Percentiles rank a stretch among this genome's conserved stretches.
phyloP scores from a whole-genome alignment of 2,888 invertebrate species.

The Lepetodrilus schrolli region DNA sequence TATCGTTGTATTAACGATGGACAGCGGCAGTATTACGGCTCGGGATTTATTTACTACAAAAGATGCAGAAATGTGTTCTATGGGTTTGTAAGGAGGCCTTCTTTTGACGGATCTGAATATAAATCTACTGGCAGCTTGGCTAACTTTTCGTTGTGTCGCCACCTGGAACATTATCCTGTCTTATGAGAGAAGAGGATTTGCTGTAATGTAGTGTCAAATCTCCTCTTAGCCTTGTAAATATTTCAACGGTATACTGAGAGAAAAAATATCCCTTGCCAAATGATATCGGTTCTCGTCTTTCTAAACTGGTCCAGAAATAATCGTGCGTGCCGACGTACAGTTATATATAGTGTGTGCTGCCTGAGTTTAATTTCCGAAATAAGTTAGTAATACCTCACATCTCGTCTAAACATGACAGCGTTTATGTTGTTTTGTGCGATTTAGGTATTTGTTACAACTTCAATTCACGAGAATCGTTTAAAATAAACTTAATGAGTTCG shows the following conservation, averaged over 20 bases:
- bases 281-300: not conserved
- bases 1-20: not conserved
- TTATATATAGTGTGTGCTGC: not conserved
- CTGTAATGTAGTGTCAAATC: slow-evolving; percentile 3
- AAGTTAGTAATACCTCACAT: not conserved
- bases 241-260: not conserved
- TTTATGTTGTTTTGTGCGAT: not conserved
- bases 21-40: not conserved
- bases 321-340: not conserved
- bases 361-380: not conserved
- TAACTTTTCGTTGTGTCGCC: slow-evolving; percentile 13
- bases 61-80: slow-evolving; percentile 15
- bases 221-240: slow-evolving; percentile 6
- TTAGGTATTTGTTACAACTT: no score
- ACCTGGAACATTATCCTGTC: slow-evolving; percentile 1
- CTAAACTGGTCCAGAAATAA: not conserved
- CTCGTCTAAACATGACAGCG: not conserved
- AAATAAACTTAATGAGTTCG: no score
- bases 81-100: not conserved
- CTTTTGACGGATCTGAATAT: slow-evolving; percentile 14
- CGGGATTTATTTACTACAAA: slow-evolving; percentile 13
- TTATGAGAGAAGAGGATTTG: slow-evolving; percentile 4
- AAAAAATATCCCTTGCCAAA: not conserved
- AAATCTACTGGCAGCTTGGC: slow-evolving; percentile 5
- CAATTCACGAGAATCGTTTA: no score